These are phyloP conservation scores for Drosophila robusta DNA, from an alignment of 2,888 invertebrate genomes.

Conservation along the genomic window DNA sequence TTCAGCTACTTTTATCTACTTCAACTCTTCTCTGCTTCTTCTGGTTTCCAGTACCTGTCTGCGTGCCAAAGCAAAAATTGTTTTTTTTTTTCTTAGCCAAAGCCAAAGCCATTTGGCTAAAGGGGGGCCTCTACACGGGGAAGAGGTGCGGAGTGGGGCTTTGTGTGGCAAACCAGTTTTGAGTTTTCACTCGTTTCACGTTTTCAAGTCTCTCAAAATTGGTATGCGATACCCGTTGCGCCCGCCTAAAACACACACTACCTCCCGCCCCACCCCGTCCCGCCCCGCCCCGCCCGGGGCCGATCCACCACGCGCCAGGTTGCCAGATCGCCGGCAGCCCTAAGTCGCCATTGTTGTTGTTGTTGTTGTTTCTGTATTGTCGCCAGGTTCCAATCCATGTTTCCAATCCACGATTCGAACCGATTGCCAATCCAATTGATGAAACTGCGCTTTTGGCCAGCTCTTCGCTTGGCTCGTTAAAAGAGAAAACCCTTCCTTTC, in stretches of 20 bases:
- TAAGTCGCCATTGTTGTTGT: conserved; percentile 46
- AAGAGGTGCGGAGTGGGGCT: not conserved
- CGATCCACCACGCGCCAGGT: not conserved
- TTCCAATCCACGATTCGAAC: conserved; percentile 24
- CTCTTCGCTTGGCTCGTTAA: conserved; percentile 40
- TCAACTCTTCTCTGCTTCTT: conserved; percentile 28
- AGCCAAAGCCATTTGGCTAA: conserved; percentile 49
- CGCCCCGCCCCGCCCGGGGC: not conserved
- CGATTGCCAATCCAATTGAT: conserved; percentile 59
- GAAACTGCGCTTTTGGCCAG: conserved; percentile 51
- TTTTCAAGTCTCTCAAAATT: conserved; percentile 72
- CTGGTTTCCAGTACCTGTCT: conserved; percentile 48
- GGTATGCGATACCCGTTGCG: conserved; percentile 64
- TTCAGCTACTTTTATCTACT: conserved; percentile 18
- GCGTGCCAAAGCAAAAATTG: conserved; percentile 52
- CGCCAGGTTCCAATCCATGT: conserved; percentile 18
- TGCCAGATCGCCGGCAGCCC: conserved; percentile 51
- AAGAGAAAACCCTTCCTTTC: conserved; percentile 72
- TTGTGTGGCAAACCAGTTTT: conserved; percentile 61
- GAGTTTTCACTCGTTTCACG: conserved; percentile 77
- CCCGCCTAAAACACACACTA: conserved; percentile 8
- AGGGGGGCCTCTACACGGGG: not conserved
- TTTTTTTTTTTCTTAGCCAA: conserved; percentile 35
- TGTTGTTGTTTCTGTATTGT: conserved; percentile 38
- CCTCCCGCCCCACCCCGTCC: not conserved